A percentile compares a stretch with the other conserved stretches of the same genome.
Evolutionary conservation across 2,797 vertebrate species (phyloP).

Genomic region (Sphenopsis melanotis): DNA sequence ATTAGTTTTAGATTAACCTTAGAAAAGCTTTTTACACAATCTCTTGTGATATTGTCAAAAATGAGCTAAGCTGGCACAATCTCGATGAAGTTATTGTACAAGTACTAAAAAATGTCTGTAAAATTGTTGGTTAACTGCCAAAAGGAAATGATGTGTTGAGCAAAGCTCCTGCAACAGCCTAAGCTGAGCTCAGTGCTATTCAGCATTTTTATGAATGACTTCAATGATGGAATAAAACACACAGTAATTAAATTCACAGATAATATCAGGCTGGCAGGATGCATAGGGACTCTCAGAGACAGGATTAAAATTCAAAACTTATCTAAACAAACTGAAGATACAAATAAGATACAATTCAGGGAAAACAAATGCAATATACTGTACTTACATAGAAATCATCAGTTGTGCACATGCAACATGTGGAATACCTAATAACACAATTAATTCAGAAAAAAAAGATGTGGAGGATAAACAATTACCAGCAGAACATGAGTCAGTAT

Average conservation of each 20-base stretch:
- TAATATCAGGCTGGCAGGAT: not conserved
- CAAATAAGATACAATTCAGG: not conserved
- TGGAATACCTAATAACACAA: not conserved
- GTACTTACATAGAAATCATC: not conserved
- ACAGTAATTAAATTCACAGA: conserved; percentile 2
- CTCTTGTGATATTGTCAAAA: conserved; percentile 10
- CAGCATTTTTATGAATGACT: conserved; percentile 8
- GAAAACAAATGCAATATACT: not conserved
- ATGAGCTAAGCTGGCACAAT: conserved; percentile 2
- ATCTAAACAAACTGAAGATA: not conserved
- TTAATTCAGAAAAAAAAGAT: not conserved
- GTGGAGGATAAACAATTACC: not conserved
- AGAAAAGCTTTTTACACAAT: conserved; percentile 19
- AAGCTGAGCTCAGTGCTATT: not conserved
- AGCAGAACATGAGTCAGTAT: not conserved
- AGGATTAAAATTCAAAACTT: not conserved
- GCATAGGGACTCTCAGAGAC: not conserved
- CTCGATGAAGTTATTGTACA: not conserved
- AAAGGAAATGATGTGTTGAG: not conserved
- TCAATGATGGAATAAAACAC: not conserved
- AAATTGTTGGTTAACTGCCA: not conserved
- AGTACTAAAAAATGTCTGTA: not conserved
- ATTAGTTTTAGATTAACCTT: conserved; percentile 34
- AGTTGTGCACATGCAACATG: not conserved
- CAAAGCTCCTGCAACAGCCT: not conserved